A percentile compares a stretch with the other conserved stretches of the same genome.
These are phyloP conservation scores for Tipula lateralis DNA, from an alignment of 2,888 invertebrate genomes.

Conservation along the genomic window DNA sequence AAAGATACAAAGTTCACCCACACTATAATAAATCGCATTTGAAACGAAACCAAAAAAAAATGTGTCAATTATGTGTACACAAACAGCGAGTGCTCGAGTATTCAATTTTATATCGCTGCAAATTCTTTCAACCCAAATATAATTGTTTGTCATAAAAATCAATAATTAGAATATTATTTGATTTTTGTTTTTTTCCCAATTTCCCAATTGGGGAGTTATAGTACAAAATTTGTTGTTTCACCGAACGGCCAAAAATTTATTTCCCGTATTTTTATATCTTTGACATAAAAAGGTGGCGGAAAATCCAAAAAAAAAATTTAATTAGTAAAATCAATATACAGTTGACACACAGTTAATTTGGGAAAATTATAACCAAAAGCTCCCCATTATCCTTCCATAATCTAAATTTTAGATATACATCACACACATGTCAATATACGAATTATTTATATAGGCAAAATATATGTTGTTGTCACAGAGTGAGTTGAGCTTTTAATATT, in stretches of 20 bases:
- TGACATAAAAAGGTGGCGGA: neutral
- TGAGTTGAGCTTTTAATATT: no score
- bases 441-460: no score
- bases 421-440: neutral
- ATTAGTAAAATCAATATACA: neutral
- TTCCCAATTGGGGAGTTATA: neutral
- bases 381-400: neutral
- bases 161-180: neutral
- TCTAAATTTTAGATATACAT: neutral
- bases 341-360: neutral
- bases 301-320: neutral
- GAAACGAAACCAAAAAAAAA: neutral
- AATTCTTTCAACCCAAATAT: neutral
- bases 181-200: neutral
- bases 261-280: neutral
- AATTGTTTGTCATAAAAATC: neutral
- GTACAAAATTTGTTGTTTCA: no score
- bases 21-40: no score
- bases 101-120: neutral
- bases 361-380: neutral
- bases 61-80: neutral
- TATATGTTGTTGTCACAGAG: neutral
- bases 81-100: neutral
- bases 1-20: neutral
- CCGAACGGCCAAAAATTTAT: neutral